phyloP scores from a whole-genome alignment of 2,888 invertebrate genomes.

The Buathra laborator region DNA sequence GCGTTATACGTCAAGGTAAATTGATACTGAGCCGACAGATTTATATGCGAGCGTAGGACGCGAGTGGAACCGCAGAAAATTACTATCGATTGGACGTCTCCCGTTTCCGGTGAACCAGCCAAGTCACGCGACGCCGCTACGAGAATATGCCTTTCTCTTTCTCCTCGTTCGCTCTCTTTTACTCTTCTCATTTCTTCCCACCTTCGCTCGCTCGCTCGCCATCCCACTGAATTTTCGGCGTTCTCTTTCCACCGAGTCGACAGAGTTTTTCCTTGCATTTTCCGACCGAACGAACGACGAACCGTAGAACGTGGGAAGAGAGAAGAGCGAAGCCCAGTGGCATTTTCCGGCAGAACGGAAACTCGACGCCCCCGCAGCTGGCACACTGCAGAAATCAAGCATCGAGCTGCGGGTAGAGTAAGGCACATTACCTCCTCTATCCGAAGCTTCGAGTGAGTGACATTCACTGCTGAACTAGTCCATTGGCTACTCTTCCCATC shows the following conservation, averaged over 20 bases:
- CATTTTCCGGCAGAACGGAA: conserved; percentile 68
- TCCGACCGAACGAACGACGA: conserved; percentile 67
- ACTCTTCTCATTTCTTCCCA: conserved; percentile 25
- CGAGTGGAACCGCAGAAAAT: conserved; percentile 51
- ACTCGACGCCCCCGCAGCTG: conserved; percentile 42
- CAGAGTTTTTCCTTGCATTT: conserved; percentile 70
- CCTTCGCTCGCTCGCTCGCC: conserved; percentile 14
- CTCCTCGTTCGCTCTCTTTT: neutral
- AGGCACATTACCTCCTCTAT: conserved; percentile 32
- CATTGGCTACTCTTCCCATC: conserved; percentile 24
- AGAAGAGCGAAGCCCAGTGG: conserved; percentile 55
- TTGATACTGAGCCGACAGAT: conserved; percentile 64
- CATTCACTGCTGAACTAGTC: conserved; percentile 20
- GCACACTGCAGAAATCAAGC: conserved; percentile 39
- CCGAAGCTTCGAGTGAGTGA: conserved; percentile 21
- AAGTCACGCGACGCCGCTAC: conserved; percentile 61
- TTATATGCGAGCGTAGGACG: conserved; percentile 61
- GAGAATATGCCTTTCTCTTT: conserved; percentile 45
- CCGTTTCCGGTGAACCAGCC: conserved; percentile 61
- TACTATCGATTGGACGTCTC: conserved; percentile 66
- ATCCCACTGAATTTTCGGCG: conserved; percentile 18
- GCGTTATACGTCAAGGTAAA: conserved; percentile 53
- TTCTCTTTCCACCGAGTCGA: conserved; percentile 47
- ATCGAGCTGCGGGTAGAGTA: conserved; percentile 9
- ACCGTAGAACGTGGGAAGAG: conserved; percentile 26